Conservation (phyloP, 2,888 invertebrate genomes). For the Salpingus planirostris region DNA sequence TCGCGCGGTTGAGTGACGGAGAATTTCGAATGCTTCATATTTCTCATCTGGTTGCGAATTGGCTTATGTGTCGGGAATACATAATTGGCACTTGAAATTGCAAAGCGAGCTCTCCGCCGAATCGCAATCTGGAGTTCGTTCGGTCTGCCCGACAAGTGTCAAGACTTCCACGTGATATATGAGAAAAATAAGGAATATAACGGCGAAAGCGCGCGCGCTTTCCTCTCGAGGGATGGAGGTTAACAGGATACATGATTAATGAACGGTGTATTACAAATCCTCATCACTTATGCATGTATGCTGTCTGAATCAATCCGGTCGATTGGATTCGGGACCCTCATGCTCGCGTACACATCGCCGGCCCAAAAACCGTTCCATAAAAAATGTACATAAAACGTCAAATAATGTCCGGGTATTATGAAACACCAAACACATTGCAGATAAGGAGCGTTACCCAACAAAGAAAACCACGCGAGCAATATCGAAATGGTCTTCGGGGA, state of each 20-base stretch:
- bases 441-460: too few species aligned
- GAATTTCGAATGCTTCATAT: slow-evolving; percentile 40
- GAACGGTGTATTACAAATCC: slow-evolving; percentile 19
- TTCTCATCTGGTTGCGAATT: slow-evolving; percentile 40
- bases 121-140: slow-evolving; percentile 26
- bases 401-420: too few species aligned
- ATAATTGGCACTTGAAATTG: slow-evolving; percentile 41
- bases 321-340: slow-evolving; percentile 7
- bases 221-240: slow-evolving; percentile 25
- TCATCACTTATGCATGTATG: slow-evolving; percentile 16
- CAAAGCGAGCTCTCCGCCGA: slow-evolving; percentile 23
- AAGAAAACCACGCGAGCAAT: too few species aligned
- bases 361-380: slow-evolving; percentile 3
- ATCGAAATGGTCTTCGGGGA: too few species aligned
- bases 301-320: slow-evolving; percentile 15
- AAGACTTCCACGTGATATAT: slow-evolving; percentile 38
- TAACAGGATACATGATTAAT: slow-evolving; percentile 37
- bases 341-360: slow-evolving; percentile 1
- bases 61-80: slow-evolving; percentile 40
- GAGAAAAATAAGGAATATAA: slow-evolving; percentile 39
- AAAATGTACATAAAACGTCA: too few species aligned
- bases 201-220: slow-evolving; percentile 22
- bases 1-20: slow-evolving; percentile 32
- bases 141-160: slow-evolving; percentile 35
- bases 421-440: too few species aligned